Evolutionary conservation across 2,113 vertebrate genomes (phyloP).

Genomic region (Mastomys natalensis): DNA sequence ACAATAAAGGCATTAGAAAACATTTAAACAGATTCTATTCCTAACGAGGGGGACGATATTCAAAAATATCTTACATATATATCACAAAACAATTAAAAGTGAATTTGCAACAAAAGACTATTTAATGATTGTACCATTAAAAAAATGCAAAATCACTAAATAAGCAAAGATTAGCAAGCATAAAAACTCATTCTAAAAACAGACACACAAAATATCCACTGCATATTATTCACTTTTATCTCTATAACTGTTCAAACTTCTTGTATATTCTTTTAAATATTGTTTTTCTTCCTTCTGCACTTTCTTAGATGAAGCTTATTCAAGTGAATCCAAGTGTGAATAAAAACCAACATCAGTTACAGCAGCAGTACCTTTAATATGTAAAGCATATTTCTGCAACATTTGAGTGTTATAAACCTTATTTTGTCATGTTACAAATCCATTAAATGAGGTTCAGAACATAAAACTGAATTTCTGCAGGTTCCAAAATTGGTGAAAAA

Average conservation of each 20-base stretch:
- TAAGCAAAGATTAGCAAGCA: background rate
- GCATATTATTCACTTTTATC: background rate
- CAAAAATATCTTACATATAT: background rate
- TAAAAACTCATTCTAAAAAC: background rate
- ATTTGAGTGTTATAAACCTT: background rate
- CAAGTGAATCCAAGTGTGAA: background rate
- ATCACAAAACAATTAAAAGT: background rate
- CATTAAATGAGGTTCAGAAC: background rate
- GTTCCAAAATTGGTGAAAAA: background rate
- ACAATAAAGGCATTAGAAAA: background rate
- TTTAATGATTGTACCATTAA: background rate
- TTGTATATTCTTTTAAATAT: background rate
- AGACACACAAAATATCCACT: background rate
- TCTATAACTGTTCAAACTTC: background rate
- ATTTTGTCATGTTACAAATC: background rate
- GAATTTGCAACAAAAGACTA: background rate
- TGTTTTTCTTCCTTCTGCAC: background rate
- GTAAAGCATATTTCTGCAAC: background rate
- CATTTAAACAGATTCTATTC: background rate
- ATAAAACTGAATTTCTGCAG: background rate
- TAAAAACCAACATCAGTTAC: background rate
- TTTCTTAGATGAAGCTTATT: background rate
- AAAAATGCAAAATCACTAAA: background rate
- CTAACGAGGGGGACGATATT: background rate
- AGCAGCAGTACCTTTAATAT: background rate